Evolutionary conservation across 2,113 vertebrate species (phyloP).

Genomic region (Lontra canadensis): DNA sequence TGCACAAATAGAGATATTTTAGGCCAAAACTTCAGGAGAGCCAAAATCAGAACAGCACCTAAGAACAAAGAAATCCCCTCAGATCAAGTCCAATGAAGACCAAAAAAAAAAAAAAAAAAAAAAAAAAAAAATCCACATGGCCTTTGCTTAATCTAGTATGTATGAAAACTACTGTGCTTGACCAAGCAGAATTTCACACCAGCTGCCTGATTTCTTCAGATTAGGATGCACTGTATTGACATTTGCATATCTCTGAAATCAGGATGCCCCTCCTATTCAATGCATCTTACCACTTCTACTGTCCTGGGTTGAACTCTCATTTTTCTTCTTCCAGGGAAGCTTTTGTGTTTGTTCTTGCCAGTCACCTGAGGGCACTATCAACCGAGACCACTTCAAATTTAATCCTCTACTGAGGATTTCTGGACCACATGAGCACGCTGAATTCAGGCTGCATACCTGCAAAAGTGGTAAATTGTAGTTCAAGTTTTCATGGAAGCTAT

Average conservation of each 20-base stretch:
- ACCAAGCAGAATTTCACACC: background rate
- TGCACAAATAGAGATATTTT: background rate
- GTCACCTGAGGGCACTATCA: background rate
- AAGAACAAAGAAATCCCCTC: background rate
- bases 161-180: background rate
- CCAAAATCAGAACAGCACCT: background rate
- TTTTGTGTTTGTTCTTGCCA: conserved; percentile 15
- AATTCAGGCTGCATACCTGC: background rate
- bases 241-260: background rate
- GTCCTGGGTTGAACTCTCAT: background rate
- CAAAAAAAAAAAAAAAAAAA: background rate
- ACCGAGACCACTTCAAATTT: background rate
- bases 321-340: background rate
- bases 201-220: conserved; percentile 26
- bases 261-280: background rate
- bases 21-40: background rate
- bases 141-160: background rate
- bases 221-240: background rate
- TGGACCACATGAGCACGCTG: background rate
- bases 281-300: background rate
- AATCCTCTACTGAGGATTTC: background rate
- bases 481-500: background rate
- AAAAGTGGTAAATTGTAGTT: background rate
- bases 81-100: background rate
- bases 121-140: background rate